Evolutionary conservation across 2,888 invertebrate species (phyloP), one percentile per base, ranked within the genome.

Genomic region (Unio pictorum): DNA sequence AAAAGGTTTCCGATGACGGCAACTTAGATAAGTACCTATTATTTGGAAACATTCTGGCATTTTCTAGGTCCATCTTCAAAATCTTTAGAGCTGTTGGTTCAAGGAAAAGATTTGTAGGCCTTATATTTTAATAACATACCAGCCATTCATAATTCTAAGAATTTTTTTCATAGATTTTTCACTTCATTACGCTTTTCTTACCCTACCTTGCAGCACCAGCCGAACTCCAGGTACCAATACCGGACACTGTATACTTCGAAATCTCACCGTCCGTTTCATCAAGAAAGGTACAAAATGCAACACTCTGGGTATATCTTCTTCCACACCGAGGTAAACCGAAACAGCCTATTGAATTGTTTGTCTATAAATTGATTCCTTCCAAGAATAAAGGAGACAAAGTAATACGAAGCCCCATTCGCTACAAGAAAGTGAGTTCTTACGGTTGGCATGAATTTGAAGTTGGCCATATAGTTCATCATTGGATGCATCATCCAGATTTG

Each of bases 361-460:
- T 82, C 4, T 76, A 77, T 64, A 67, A 61, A 15, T 57, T 81
- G 20, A 74, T 80, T 8, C 79, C 78, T 8, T 67, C 72, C 15
- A 71, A 73, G 30, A 68, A 70, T 26, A 79, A 78, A 67, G 64
- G 54, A 61, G 67, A 61, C 59, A 71, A 70, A 66, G 68, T 66
- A 58, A 64, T 65, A 61, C 72, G 72, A 66, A 73, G 61, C n/a
- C 68, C 73, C 5, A 66, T 71, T 34, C 69, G 68, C 3, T 71
- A 73, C 30, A 75, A 81, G 69, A 75, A 82, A 75, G 71, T 69
- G 69, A 23, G 60, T 30, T 58, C 78, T 0, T 74, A 73, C 23
- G 83, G 82, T 3, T 87, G 87, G 87, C 77, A 83, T 30, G 82
- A 83, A 57, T 79, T 87, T 59, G 82, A 84, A 61, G 61, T 85